Conservation (phyloP, 1,140 invertebrate genomes). For the Conus ventricosus region DNA sequence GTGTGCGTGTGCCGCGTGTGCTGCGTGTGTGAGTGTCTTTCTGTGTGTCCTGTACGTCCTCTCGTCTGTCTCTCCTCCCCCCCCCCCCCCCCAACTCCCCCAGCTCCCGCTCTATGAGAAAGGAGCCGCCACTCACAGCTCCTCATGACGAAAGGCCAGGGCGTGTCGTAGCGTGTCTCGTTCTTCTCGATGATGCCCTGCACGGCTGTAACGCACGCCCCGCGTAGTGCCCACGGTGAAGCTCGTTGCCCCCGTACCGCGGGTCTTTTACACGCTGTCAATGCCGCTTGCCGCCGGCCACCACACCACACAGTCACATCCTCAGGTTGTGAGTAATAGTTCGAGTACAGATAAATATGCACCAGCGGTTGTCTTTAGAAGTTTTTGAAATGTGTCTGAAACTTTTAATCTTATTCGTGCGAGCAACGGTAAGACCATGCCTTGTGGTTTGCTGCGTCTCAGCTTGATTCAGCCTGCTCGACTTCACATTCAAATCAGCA, state of each 20-base stretch:
- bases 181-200: conserved; percentile 97
- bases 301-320: background rate
- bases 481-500: no score
- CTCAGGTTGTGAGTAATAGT: background rate
- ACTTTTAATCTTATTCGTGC: no score
- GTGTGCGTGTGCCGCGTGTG: no score
- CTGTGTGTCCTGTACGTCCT: no score
- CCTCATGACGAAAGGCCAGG: conserved; percentile 60
- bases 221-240: conserved; percentile 93
- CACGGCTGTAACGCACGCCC: conserved; percentile 79
- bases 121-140: conserved; percentile 46
- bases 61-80: no score
- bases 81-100: no score
- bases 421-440: no score
- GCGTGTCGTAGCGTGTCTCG: conserved; percentile 80
- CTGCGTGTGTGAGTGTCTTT: no score
- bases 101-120: background rate
- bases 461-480: no score
- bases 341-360: no score
- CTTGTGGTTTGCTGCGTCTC: no score
- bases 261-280: conserved; percentile 57
- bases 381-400: no score
- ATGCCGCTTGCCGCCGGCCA: conserved; percentile 49
- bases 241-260: conserved; percentile 78
- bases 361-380: background rate